These are phyloP conservation scores for Plecturocebus donacophilus DNA, from an alignment of 2,113 vertebrate genomes.

Conservation along the genomic window DNA sequence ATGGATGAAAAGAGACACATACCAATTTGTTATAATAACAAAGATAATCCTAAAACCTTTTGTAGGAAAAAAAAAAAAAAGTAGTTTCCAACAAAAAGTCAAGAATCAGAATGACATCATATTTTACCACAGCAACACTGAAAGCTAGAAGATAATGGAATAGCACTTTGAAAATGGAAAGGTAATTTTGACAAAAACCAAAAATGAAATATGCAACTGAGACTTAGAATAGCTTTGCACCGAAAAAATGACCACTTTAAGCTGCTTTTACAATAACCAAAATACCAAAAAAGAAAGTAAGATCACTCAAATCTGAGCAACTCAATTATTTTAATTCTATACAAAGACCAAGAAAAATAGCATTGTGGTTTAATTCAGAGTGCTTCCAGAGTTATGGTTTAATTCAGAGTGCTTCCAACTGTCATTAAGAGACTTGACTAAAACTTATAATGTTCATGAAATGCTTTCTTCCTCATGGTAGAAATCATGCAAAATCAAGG, in stretches of 20 bases:
- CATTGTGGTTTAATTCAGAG: not conserved
- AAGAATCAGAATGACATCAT: slow-evolving; percentile 34
- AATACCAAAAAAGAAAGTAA: not conserved
- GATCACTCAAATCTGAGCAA: not conserved
- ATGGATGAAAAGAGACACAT: slow-evolving; percentile 4
- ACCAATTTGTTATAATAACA: not conserved
- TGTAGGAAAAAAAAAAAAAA: not conserved
- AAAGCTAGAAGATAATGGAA: not conserved
- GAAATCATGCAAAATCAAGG: slow-evolving; percentile 24
- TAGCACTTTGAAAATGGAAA: slow-evolving; percentile 3
- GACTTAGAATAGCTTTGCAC: not conserved
- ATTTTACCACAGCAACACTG: not conserved
- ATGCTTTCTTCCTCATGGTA: not conserved
- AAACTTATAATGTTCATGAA: not conserved
- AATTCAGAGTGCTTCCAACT: not conserved
- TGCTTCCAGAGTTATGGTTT: not conserved
- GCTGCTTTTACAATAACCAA: not conserved
- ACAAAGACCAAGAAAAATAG: not conserved
- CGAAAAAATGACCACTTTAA: not conserved
- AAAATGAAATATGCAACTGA: not conserved
- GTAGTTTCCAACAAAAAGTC: slow-evolving; percentile 29
- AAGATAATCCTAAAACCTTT: not conserved
- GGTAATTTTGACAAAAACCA: not conserved
- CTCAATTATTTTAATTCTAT: not conserved
- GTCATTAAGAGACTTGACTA: slow-evolving; percentile 28